Percentiles rank a stretch among this genome's conserved stretches.
phyloP scores from a whole-genome alignment of 2,888 invertebrate genomes.

The Coelogynopora nodosa region DNA sequence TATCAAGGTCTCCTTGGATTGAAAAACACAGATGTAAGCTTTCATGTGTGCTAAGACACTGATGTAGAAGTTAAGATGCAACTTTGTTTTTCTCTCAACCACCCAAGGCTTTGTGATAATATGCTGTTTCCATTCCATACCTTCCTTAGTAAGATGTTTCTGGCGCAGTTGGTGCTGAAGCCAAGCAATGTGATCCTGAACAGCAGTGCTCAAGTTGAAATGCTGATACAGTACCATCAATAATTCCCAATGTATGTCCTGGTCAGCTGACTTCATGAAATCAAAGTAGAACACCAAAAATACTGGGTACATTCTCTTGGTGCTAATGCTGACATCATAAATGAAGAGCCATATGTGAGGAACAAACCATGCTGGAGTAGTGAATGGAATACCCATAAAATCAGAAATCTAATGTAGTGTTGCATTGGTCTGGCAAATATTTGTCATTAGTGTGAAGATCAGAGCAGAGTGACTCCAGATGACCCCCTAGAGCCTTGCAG shows the following conservation, averaged over 20 bases:
- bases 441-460: slow-evolving; percentile 4
- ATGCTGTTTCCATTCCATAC: no score
- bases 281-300: background rate
- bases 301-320: background rate
- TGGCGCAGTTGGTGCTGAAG: no score
- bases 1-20: no score
- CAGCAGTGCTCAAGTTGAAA: background rate
- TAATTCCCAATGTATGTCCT: background rate
- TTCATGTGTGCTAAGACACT: no score
- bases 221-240: background rate
- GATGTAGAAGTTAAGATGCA: no score
- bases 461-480: slow-evolving; percentile 26
- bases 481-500: background rate
- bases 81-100: no score
- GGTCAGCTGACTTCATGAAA: background rate
- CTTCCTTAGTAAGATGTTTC: no score
- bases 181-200: background rate
- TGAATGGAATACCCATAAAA: slow-evolving; percentile 21
- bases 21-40: no score
- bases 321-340: background rate
- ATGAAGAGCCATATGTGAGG: background rate
- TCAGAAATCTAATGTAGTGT: background rate
- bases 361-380: background rate
- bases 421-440: background rate
- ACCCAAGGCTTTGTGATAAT: no score